phyloP scores from a whole-genome alignment of 2,888 invertebrate genomes.

The Eueremaeus valkanovi region DNA sequence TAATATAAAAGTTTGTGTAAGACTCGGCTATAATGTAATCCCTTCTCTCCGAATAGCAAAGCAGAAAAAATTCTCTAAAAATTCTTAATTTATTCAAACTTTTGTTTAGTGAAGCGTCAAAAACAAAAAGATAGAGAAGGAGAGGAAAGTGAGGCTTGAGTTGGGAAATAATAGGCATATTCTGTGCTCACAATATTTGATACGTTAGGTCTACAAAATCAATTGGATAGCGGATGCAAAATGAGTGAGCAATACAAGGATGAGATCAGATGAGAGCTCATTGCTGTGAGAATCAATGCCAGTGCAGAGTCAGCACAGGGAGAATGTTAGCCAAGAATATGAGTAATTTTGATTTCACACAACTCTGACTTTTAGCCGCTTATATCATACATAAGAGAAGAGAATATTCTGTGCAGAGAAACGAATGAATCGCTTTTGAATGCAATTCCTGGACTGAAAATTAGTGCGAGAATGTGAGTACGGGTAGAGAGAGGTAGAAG shows the following conservation, averaged over 20 bases:
- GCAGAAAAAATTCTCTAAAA: background rate
- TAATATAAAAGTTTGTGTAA: slow-evolving; percentile 28
- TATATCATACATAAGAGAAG: background rate
- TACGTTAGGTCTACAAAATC: slow-evolving; percentile 4
- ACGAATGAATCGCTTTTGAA: slow-evolving; percentile 22
- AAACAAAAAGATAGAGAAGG: slow-evolving; percentile 31
- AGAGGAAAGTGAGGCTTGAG: background rate
- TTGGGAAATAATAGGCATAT: slow-evolving; percentile 20
- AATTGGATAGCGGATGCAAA: slow-evolving; percentile 34
- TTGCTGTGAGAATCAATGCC: slow-evolving; percentile 3
- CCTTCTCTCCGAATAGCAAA: slow-evolving; percentile 9
- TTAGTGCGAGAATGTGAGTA: background rate
- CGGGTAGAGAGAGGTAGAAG: background rate
- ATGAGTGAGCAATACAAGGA: slow-evolving; percentile 29
- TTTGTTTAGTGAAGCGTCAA: slow-evolving; percentile 35
- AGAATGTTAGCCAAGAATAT: slow-evolving; percentile 7
- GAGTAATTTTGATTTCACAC: slow-evolving; percentile 46
- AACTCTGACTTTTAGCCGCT: slow-evolving; percentile 42
- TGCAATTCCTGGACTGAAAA: background rate
- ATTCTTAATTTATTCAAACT: slow-evolving; percentile 38
- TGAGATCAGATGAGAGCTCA: slow-evolving; percentile 13
- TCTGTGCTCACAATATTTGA: slow-evolving; percentile 9
- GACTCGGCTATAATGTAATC: slow-evolving; percentile 21
- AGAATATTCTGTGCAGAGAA: slow-evolving; percentile 5
- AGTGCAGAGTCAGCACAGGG: background rate